Evolutionary conservation across 1,140 invertebrate genomes (phyloP).

Genomic region (Drosophila parvula): DNA sequence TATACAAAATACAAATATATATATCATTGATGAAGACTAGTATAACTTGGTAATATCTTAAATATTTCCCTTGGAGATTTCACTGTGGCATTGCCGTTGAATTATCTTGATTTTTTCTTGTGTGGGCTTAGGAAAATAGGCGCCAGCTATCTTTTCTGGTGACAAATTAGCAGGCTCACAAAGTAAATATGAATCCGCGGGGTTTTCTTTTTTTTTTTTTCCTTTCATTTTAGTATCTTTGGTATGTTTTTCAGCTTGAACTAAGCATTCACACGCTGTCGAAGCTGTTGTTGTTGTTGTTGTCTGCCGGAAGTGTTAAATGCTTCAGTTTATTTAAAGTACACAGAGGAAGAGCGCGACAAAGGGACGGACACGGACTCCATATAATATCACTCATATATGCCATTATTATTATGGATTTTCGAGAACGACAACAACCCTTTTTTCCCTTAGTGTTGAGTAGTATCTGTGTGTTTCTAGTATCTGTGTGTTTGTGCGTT

Average conservation of each 20-base stretch:
- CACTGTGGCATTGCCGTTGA: no score
- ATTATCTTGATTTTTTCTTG: not conserved
- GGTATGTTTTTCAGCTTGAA: constrained; percentile 35
- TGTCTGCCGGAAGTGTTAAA: constrained; percentile 81
- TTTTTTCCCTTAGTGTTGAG: constrained; percentile 30
- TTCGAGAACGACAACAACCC: constrained; percentile 60
- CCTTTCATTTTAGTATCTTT: not conserved
- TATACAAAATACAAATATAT: no score
- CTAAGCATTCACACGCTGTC: constrained; percentile 78
- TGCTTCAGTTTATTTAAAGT: constrained; percentile 80
- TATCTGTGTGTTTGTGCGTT: constrained; percentile 5
- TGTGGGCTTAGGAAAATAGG: not conserved
- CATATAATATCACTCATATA: constrained; percentile 77
- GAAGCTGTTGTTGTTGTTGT: constrained; percentile 45
- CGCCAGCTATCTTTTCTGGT: constrained; percentile 4
- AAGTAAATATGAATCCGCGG: constrained; percentile 34
- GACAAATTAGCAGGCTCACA: constrained; percentile 35
- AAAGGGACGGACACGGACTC: constrained; percentile 1
- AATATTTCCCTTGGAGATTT: no score
- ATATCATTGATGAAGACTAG: no score
- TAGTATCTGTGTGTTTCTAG: constrained; percentile 3
- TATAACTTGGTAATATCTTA: no score
- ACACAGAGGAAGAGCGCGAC: constrained; percentile 40
- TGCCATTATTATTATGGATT: constrained; percentile 77
- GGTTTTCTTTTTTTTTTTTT: constrained; percentile 9